A percentile compares a stretch with the other conserved stretches of the same genome.
Evolutionary conservation across 2,797 vertebrate species (phyloP).

Genomic region (Hirundo rustica): DNA sequence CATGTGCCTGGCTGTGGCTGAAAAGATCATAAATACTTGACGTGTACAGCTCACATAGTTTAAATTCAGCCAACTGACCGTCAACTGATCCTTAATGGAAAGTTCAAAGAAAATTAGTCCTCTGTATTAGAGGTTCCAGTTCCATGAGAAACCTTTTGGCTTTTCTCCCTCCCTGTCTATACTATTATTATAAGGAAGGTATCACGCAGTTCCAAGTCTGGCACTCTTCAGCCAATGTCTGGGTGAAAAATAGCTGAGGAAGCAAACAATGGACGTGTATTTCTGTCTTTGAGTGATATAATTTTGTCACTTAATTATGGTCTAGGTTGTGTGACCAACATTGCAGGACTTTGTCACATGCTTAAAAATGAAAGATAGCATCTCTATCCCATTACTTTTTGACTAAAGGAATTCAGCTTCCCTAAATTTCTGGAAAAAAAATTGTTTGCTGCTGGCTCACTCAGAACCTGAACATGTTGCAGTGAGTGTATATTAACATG

Average conservation of each 20-base stretch:
- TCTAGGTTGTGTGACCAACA: background rate
- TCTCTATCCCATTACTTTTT: background rate
- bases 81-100: conserved; percentile 8
- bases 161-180: background rate
- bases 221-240: background rate
- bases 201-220: background rate
- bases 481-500: background rate
- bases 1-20: background rate
- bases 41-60: background rate
- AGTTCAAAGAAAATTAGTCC: conserved; percentile 25
- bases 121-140: background rate
- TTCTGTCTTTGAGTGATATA: background rate
- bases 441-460: background rate
- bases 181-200: background rate
- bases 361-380: background rate
- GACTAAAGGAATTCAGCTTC: background rate
- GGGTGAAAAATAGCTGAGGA: background rate
- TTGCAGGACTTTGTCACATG: background rate
- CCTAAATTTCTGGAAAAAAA: background rate
- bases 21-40: conserved; percentile 31
- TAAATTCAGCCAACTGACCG: background rate
- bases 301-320: background rate
- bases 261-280: background rate
- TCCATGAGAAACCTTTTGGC: background rate
- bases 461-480: background rate